phyloP scores from a whole-genome alignment of 2,797 vertebrate species.

The Crenichthys baileyi region DNA sequence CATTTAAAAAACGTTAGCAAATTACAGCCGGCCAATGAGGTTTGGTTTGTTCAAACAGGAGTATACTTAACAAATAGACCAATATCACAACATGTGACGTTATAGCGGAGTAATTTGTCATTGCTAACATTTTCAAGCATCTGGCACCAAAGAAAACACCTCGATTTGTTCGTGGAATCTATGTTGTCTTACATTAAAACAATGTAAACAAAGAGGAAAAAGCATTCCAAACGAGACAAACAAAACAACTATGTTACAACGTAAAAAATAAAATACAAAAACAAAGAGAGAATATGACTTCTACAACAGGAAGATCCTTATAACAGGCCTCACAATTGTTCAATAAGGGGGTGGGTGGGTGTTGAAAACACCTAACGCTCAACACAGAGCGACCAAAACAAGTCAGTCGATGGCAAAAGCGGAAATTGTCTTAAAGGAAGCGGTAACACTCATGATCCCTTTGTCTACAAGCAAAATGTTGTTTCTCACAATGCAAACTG shows the following conservation, averaged over 20 bases:
- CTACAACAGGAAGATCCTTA: slow-evolving; percentile 79
- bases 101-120: slow-evolving; percentile 64
- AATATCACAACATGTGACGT: slow-evolving; percentile 72
- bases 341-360: slow-evolving; percentile 43
- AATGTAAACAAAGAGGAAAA: slow-evolving; percentile 73
- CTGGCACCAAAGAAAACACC: slow-evolving; percentile 72
- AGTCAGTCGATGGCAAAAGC: slow-evolving; percentile 69
- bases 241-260: slow-evolving; percentile 78
- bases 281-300: slow-evolving; percentile 56
- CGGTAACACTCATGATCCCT: slow-evolving; percentile 72
- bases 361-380: slow-evolving; percentile 53
- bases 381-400: slow-evolving; percentile 63
- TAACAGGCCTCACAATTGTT: slow-evolving; percentile 74
- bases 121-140: slow-evolving; percentile 69
- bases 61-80: slow-evolving; percentile 20
- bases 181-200: slow-evolving; percentile 71
- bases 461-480: slow-evolving; percentile 60
- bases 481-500: slow-evolving; percentile 55
- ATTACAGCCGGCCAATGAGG: slow-evolving; percentile 47
- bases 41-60: slow-evolving; percentile 44
- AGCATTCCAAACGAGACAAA: slow-evolving; percentile 68
- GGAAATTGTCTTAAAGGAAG: slow-evolving; percentile 62
- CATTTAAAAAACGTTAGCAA: slow-evolving; percentile 47
- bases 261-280: slow-evolving; percentile 65
- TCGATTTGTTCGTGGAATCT: slow-evolving; percentile 80